Conservation (phyloP, 2,888 invertebrate species). For the Sphecodes monilicornis region DNA sequence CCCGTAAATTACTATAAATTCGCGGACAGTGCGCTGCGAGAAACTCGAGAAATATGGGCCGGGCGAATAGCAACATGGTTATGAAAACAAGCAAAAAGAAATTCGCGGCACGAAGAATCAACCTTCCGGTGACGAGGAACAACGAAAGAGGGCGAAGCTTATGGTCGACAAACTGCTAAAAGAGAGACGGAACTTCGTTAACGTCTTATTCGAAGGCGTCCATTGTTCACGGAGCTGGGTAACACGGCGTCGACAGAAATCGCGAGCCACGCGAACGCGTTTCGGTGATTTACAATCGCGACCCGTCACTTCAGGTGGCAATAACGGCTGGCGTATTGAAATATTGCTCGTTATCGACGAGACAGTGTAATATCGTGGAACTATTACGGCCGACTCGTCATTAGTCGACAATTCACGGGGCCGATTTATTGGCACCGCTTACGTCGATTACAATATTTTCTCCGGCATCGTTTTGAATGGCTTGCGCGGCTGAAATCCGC, state of each 20-base stretch:
- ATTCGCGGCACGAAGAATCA: neutral
- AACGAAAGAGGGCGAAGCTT: neutral
- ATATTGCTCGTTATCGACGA: slow-evolving; percentile 69
- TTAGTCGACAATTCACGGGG: slow-evolving; percentile 56
- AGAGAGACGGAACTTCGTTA: neutral
- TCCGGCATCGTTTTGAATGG: slow-evolving; percentile 3
- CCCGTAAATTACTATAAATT: slow-evolving; percentile 3
- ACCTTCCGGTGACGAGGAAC: neutral
- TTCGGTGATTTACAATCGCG: slow-evolving; percentile 52
- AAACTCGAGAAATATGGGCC: neutral
- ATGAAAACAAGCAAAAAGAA: neutral
- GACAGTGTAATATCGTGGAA: slow-evolving; percentile 68
- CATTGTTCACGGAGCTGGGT: slow-evolving; percentile 10
- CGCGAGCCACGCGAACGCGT: slow-evolving; percentile 46
- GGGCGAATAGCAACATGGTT: neutral
- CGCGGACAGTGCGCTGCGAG: neutral
- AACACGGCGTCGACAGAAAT: slow-evolving; percentile 24
- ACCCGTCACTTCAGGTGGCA: slow-evolving; percentile 59
- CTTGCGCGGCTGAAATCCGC: neutral
- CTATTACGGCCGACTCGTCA: slow-evolving; percentile 67
- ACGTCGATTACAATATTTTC: slow-evolving; percentile 63
- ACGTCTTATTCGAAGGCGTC: neutral
- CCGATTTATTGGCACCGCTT: slow-evolving; percentile 61
- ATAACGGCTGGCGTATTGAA: slow-evolving; percentile 63
- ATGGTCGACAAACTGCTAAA: neutral